phyloP scores from a whole-genome alignment of 2,113 vertebrate species.

The Seriola aureovittata region DNA sequence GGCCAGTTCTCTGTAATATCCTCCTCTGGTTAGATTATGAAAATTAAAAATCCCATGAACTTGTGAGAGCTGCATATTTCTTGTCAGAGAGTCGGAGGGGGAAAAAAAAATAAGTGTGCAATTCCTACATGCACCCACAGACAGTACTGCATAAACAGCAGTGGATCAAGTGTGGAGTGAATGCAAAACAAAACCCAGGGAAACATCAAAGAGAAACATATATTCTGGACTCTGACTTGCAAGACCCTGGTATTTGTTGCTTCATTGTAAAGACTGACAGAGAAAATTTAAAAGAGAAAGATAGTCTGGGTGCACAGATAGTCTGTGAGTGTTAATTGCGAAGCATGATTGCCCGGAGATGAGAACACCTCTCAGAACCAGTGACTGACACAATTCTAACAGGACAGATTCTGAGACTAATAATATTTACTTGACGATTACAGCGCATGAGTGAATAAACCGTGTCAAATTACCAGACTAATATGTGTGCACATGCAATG shows the following conservation, averaged over 20 bases:
- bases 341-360: not conserved
- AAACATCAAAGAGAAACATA: constrained; percentile 1
- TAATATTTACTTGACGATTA: constrained; percentile 33
- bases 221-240: not conserved
- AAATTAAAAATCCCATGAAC: constrained; percentile 57
- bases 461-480: constrained; percentile 1
- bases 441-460: not conserved
- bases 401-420: constrained; percentile 12
- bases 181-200: not conserved
- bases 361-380: not conserved
- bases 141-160: constrained; percentile 10
- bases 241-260: not conserved
- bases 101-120: constrained; percentile 1
- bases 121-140: constrained; percentile 7
- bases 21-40: constrained; percentile 49
- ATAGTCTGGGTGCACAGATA: not conserved
- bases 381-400: constrained; percentile 1
- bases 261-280: not conserved
- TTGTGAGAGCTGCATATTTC: constrained; percentile 51
- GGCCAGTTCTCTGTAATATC: constrained; percentile 43
- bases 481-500: not conserved
- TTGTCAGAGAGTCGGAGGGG: constrained; percentile 15
- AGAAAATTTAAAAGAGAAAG: not conserved
- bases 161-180: not conserved
- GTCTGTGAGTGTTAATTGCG: not conserved